Evolutionary conservation across 23 tunicate genomes (phyloP), one percentile per base, ranked within the genome.

Genomic region (Phallusia fumigata): DNA sequence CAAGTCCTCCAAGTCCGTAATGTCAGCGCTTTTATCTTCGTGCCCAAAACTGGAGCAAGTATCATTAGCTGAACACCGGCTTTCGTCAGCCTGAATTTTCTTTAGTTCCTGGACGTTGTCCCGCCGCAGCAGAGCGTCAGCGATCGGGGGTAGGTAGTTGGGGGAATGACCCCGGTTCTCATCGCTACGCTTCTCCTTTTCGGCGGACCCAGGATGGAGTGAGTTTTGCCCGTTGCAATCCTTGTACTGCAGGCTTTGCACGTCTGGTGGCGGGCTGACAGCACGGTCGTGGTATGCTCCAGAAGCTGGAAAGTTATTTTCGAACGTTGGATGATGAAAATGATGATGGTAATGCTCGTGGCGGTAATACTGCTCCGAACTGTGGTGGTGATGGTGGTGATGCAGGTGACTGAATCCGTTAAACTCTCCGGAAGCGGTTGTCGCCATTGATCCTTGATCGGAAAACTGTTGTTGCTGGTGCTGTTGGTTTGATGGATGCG

Each of bases 341-440:
- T 78, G 87, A 64, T 83, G 85, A 76, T 84, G 75, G 65, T 84
- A 89, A 32, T 80, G 84, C 53, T 88, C 73, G 76, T 84, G 84
- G 26, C 77, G 35, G 77, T 84, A 64, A n/a, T 87, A 58, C 44
- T 87, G 86, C 82, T 81, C 79, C 12, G 85, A 33, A 22, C 79
- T 74, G 65, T 84, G 85, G 80, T 88, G 79, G 31, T 81, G 93
- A 16, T 36, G 82, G 35, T 80, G 85, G 52, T 82, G 85, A 32
- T 32, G 31, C 10, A 52, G 75, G 76, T 87, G 86, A 64, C 85
- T 80, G 52, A 84, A 89, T 19, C 85, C 88, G 78, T 80, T 75
- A 26, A 83, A 45, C 49, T 88, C 92, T 18, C 88, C 85, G 16
- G 94, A 84, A 8, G 94, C 94, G 10, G 94, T 84, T 18, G 94